Percentiles rank a stretch among this genome's conserved stretches.
Evolutionary conservation across 2,113 vertebrate genomes (phyloP).

Genomic region (Chaetura pelagica): DNA sequence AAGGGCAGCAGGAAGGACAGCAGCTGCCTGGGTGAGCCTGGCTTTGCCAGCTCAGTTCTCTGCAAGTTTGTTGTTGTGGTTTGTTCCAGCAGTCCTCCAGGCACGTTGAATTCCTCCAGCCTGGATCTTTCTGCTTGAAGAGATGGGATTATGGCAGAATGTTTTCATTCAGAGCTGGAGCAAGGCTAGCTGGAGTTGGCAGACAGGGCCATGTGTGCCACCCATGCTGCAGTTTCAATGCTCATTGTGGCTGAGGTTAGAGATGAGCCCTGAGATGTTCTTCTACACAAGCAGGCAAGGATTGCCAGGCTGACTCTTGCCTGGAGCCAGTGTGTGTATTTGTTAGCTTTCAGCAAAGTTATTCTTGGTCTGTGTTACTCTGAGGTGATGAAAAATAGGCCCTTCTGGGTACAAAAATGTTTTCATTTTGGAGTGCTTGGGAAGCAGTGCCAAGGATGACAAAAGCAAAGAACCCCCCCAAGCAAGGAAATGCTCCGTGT

Average conservation of each 20-base stretch:
- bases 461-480: neutral
- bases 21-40: neutral
- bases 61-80: neutral
- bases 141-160: conserved; percentile 13
- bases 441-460: neutral
- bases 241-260: fast-evolving
- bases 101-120: neutral
- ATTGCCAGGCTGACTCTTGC: neutral
- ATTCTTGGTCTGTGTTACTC: neutral
- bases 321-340: neutral
- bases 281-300: fast-evolving
- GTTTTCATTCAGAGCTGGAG: neutral
- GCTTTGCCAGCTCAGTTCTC: neutral
- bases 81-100: neutral
- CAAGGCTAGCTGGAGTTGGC: neutral
- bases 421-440: neutral
- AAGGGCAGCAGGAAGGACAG: neutral
- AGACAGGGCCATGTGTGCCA: neutral
- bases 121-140: conserved; percentile 7
- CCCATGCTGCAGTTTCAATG: neutral
- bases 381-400: neutral
- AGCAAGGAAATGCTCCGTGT: fast-evolving
- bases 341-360: neutral
- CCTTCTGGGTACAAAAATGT: neutral
- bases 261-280: neutral